These are phyloP conservation scores for Lycaena phlaeas DNA, from an alignment of 2,888 invertebrate species.

Conservation along the genomic window DNA sequence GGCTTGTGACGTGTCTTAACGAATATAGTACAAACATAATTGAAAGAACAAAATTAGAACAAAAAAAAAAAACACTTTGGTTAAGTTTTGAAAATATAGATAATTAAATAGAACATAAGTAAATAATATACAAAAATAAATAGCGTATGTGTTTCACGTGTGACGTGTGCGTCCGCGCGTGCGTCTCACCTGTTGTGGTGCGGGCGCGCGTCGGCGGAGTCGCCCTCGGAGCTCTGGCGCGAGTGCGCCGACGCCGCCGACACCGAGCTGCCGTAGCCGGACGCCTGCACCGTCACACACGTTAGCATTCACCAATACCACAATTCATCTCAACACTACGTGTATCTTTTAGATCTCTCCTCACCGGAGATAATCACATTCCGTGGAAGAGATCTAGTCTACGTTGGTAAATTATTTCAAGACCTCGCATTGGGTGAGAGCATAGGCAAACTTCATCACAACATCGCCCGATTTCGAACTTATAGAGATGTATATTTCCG, in stretches of 20 bases:
- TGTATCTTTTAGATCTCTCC: no score
- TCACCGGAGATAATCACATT: no score
- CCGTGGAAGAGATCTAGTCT: no score
- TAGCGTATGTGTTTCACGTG: background rate
- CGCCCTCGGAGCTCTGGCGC: constrained; percentile 88
- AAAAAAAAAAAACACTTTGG: no score
- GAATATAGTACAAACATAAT: no score
- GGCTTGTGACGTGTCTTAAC: no score
- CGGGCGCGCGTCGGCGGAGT: constrained; percentile 44
- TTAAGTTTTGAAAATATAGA: background rate
- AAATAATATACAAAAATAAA: background rate
- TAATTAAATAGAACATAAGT: background rate
- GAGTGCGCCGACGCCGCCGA: constrained; percentile 87
- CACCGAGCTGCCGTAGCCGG: constrained; percentile 91
- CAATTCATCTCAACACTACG: background rate
- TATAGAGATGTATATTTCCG: no score
- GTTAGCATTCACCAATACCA: background rate
- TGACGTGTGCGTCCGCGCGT: background rate
- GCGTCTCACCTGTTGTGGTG: constrained; percentile 48
- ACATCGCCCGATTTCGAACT: no score
- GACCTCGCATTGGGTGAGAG: no score
- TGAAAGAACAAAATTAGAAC: no score
- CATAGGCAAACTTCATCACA: no score
- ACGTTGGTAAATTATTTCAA: no score
- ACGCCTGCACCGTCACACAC: constrained; percentile 74